Base-by-base conservation (phyloP, 2,797 vertebrate genomes). In the Falco peregrinus region DNA sequence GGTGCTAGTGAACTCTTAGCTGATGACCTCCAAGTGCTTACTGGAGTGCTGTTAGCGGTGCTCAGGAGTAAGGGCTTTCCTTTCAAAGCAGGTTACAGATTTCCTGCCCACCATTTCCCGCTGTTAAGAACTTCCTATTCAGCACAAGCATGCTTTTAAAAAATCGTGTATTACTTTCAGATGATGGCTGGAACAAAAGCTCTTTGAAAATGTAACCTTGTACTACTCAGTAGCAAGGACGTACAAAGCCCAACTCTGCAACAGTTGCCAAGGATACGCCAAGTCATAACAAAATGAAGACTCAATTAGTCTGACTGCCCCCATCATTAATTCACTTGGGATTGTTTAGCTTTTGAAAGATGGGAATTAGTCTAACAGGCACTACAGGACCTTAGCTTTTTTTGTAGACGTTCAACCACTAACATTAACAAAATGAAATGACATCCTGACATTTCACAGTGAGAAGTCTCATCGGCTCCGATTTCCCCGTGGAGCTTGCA, bases 231-330 rank as follows among this genome's bases (percentile, higher is more conserved):
- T 87, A 87, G 80, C 81, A 35, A 77, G 95, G 93, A 91, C 75
- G 11, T 18, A 48, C 89, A 88, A 92, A 93, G 73, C 93, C 85
- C 64, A n/a, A 25, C 57, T 70, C 39, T 14, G 47, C 61, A 78
- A 65, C 96, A 91, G 97, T 97, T 98, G 97, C 97, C 98, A 97
- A 93, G 97, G 97, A 95, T 85, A 98, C 97, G 64, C 57, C 1
- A 13, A 95, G 78, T 47, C 86, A 87, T 33, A 95, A 77, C 54
- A 76, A 87, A 94, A 94, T 26, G 65, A 80, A 86, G 94, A 65
- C 84, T 95, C 95, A 83, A 90, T 97, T 91, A 95, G 88, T 91
- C 93, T 81, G 63, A 43, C 77, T 85, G 79, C 51, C 82, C 71
- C 81, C 64, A 24, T 80, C 85, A 85, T 92, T 95, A 92, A 86